Percentiles rank a stretch among this genome's conserved stretches.
Conservation (phyloP, 2,797 vertebrate genomes). For the Taenioides sp. region DNA sequence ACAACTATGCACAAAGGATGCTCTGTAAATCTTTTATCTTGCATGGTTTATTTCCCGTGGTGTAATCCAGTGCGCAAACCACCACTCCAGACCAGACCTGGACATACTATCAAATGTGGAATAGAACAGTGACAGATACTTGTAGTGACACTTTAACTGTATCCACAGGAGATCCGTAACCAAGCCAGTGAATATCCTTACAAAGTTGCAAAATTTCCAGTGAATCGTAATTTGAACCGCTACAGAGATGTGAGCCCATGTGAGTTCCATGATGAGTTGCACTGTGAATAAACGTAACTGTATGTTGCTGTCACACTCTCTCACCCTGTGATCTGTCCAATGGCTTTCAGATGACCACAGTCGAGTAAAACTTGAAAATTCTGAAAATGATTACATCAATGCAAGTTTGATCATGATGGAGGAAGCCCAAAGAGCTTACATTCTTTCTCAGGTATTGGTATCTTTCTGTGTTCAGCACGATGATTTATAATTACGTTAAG, state of each 20-base stretch:
- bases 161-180: constrained; percentile 90
- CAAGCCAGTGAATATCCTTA: constrained; percentile 90
- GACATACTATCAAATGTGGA: background rate
- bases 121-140: background rate
- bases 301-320: background rate
- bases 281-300: background rate
- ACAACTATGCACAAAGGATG: background rate
- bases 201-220: constrained; percentile 91
- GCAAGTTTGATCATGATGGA: constrained; percentile 90
- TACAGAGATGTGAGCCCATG: constrained; percentile 99
- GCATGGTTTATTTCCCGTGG: constrained; percentile 5
- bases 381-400: constrained; percentile 97
- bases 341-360: constrained; percentile 91
- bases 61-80: background rate
- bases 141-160: constrained; percentile 1
- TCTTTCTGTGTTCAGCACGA: background rate
- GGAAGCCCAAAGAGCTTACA: constrained; percentile 92
- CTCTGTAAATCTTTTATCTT: background rate
- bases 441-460: constrained; percentile 89
- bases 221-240: constrained; percentile 94
- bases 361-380: constrained; percentile 91
- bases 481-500: no score
- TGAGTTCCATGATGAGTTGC: constrained; percentile 75
- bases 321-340: constrained; percentile 24
- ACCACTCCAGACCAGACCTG: no score